A percentile compares a stretch with the other conserved stretches of the same genome.
Conservation (phyloP, 1,140 invertebrate genomes). For the Drosophila melanica region DNA sequence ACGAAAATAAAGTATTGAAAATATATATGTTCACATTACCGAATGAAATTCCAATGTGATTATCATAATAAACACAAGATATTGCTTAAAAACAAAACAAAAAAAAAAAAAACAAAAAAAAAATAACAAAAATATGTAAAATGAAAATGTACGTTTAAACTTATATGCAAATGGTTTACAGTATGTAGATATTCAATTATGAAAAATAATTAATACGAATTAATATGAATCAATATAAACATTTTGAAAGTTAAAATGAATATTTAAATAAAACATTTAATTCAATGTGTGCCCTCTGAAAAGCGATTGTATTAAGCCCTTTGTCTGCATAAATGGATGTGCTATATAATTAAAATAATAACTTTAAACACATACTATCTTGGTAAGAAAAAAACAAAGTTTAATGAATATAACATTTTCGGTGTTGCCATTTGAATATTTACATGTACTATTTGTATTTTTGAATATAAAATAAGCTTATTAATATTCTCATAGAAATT, state of each 20-base stretch:
- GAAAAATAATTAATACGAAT: conserved; percentile 36
- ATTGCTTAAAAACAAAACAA: conserved; percentile 3
- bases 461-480: conserved; percentile 36
- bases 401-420: conserved; percentile 16
- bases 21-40: conserved; percentile 36
- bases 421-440: conserved; percentile 42
- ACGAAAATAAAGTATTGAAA: conserved; percentile 29
- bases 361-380: neutral
- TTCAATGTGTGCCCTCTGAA: neutral
- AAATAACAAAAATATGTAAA: conserved; percentile 14
- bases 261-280: neutral
- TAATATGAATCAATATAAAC: conserved; percentile 9
- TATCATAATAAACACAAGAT: conserved; percentile 14
- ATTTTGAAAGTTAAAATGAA: neutral
- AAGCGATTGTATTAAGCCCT: neutral
- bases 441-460: conserved; percentile 46
- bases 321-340: conserved; percentile 2
- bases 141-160: conserved; percentile 31
- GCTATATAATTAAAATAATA: conserved; percentile 2
- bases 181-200: conserved; percentile 43
- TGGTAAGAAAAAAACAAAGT: neutral
- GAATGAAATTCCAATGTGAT: conserved; percentile 76
- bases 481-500: conserved; percentile 36
- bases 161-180: conserved; percentile 44
- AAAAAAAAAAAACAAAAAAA: conserved; percentile 8